Percentiles rank a stretch among this genome's conserved stretches.
phyloP scores from a whole-genome alignment of 2,113 vertebrate species.

The Coturnix japonica region DNA sequence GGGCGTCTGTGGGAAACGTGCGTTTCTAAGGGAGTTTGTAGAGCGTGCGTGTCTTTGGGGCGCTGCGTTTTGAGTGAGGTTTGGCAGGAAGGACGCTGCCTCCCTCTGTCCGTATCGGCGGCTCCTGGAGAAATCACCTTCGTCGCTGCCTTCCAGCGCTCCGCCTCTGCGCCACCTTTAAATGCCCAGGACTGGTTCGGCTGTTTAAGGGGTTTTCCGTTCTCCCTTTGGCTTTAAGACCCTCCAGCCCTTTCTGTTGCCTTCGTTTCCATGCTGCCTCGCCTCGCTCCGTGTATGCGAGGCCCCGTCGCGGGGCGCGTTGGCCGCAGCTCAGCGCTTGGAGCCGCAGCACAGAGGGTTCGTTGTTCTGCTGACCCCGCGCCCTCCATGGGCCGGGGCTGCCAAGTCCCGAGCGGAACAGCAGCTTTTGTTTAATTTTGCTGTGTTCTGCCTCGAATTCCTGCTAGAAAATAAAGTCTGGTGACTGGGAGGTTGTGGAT shows the following conservation, averaged over 20 bases:
- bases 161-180: background rate
- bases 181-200: background rate
- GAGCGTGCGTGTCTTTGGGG: background rate
- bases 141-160: background rate
- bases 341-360: conserved; percentile 14
- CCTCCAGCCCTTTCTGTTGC: background rate
- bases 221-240: conserved; percentile 25
- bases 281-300: background rate
- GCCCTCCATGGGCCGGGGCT: background rate
- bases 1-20: no score
- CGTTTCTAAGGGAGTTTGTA: background rate
- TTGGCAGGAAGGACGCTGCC: background rate
- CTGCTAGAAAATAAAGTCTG: background rate
- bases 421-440: background rate
- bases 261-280: background rate
- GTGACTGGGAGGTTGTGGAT: no score
- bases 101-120: background rate
- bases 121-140: background rate
- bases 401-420: background rate
- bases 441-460: background rate
- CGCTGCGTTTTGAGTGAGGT: background rate
- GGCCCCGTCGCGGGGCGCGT: no score
- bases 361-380: background rate
- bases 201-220: background rate
- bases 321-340: conserved; percentile 41